Conservation (phyloP, 1,140 invertebrate genomes). For the Metopolophium dirhodum region DNA sequence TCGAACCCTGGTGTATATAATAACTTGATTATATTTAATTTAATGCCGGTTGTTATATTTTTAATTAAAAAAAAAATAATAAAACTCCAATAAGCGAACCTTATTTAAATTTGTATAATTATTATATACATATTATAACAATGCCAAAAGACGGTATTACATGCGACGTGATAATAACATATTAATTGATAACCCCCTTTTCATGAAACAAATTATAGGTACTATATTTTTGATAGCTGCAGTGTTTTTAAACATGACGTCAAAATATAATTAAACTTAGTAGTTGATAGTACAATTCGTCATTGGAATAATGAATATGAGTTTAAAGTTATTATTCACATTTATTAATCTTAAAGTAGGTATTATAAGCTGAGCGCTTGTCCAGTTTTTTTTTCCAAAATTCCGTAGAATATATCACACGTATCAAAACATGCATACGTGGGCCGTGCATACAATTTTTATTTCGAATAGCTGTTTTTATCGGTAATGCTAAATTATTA, state of each 20-base stretch:
- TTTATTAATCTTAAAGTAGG: not conserved
- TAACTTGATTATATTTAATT: not conserved
- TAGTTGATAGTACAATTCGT: not conserved
- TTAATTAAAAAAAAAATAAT: not conserved
- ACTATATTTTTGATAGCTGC: not conserved
- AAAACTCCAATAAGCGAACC: not conserved
- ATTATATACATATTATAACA: not conserved
- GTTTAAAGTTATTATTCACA: not conserved
- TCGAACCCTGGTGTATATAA: not conserved
- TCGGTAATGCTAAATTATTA: no score
- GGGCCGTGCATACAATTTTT: no score
- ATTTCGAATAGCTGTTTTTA: no score
- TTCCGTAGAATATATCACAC: no score
- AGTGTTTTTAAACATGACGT: not conserved
- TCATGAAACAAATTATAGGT: not conserved
- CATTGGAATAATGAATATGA: not conserved
- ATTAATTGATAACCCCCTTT: not conserved
- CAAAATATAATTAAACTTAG: not conserved
- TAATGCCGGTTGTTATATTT: not conserved
- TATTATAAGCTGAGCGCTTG: not conserved
- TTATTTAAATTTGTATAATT: not conserved
- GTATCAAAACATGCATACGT: no score
- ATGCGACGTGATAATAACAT: not conserved
- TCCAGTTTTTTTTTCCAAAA: not conserved
- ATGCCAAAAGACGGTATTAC: not conserved